These are phyloP conservation scores for Tiliqua scincoides DNA, from an alignment of 2,113 vertebrate species.

Conservation along the genomic window DNA sequence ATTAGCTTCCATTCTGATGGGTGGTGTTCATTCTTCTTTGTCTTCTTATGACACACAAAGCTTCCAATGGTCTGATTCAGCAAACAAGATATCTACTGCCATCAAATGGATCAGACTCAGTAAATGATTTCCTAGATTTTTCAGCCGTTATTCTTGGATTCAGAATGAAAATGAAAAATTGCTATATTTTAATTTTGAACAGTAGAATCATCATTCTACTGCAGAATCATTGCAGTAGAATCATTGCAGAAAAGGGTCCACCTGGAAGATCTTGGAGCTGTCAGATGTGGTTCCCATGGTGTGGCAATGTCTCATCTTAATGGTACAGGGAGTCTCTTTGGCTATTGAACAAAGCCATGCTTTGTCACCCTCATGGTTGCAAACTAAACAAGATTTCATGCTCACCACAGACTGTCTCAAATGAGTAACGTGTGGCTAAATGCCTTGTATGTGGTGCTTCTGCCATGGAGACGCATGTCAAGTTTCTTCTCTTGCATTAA, in stretches of 20 bases:
- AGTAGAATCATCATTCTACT: slow-evolving; percentile 15
- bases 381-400: slow-evolving; percentile 26
- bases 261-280: slow-evolving; percentile 22
- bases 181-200: background rate
- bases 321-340: slow-evolving; percentile 26
- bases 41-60: background rate
- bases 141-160: background rate
- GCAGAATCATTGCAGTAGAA: slow-evolving; percentile 13
- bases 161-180: background rate
- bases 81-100: background rate
- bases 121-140: background rate
- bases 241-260: slow-evolving; percentile 11
- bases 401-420: slow-evolving; percentile 48
- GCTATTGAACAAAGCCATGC: slow-evolving; percentile 62
- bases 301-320: slow-evolving; percentile 29
- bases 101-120: too few relatives aligned
- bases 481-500: background rate
- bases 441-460: slow-evolving; percentile 12
- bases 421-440: slow-evolving; percentile 58
- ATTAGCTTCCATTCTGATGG: background rate
- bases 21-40: background rate
- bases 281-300: slow-evolving; percentile 56
- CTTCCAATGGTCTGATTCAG: background rate
- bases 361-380: slow-evolving; percentile 57
- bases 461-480: slow-evolving; percentile 9